phyloP scores from a whole-genome alignment of 92 coral and sea anemone genomes.

The Palythoa caribaeorum region DNA sequence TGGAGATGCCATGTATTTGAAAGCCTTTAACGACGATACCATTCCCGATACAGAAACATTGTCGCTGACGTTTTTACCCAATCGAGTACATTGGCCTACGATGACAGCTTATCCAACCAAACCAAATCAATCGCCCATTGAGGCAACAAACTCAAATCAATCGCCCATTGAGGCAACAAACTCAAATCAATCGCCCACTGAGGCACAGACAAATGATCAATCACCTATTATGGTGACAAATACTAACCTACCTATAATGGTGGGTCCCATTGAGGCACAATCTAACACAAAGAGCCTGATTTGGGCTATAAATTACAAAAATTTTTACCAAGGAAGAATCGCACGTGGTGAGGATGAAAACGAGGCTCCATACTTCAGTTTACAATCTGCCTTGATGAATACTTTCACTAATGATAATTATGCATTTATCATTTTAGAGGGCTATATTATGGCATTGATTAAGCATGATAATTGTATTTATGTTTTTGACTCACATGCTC shows the following conservation, averaged over 20 bases:
- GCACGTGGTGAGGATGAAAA: neutral
- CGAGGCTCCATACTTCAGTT: neutral
- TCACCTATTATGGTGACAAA: slow-evolving; percentile 6
- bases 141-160: slow-evolving; percentile 10
- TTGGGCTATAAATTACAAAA: neutral
- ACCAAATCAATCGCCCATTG: neutral
- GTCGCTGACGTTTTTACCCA: too few relatives aligned
- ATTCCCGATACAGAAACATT: neutral
- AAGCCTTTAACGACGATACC: neutral
- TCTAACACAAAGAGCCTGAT: neutral
- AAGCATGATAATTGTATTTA: neutral
- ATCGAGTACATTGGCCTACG: neutral
- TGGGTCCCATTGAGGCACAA: slow-evolving; percentile 2
- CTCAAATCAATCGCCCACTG: neutral
- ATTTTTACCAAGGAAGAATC: neutral
- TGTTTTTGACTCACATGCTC: neutral
- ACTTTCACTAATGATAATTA: neutral
- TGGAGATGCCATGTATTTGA: neutral
- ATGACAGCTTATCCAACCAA: neutral
- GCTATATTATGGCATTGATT: neutral
- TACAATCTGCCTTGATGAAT: slow-evolving; percentile 3
- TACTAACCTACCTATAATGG: slow-evolving; percentile 14
- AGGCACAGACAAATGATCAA: slow-evolving; percentile 22
- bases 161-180: neutral
- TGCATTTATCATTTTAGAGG: neutral